Percentiles rank a stretch among this genome's conserved stretches.
These are phyloP conservation scores for Pangasius krempfi DNA, from an alignment of 2,797 vertebrate species.

Conservation along the genomic window DNA sequence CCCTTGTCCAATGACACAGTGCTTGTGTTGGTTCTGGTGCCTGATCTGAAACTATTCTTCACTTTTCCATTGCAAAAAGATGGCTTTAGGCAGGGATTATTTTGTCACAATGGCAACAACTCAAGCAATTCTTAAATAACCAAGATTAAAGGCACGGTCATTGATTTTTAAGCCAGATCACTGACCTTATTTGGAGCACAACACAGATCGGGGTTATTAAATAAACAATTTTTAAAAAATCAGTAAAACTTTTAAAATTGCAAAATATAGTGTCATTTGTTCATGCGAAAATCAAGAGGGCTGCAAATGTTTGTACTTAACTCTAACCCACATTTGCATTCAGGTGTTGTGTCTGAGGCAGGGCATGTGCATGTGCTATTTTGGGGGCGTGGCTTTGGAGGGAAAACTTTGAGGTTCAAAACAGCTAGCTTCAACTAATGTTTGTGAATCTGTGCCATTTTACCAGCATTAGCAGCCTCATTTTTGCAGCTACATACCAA, in stretches of 20 bases:
- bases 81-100: neutral
- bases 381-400: neutral
- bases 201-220: neutral
- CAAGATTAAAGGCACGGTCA: neutral
- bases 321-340: neutral
- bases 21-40: neutral
- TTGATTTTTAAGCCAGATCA: neutral
- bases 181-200: neutral
- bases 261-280: neutral
- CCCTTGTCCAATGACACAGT: neutral
- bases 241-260: neutral
- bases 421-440: neutral
- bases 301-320: neutral
- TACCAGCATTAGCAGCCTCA: neutral
- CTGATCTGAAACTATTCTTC: neutral
- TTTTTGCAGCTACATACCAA: neutral
- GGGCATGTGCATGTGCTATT: neutral
- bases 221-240: neutral
- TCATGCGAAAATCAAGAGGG: neutral
- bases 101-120: neutral
- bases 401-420: neutral
- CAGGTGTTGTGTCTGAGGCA: constrained; percentile 13
- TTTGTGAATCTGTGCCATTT: neutral
- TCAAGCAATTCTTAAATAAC: neutral
- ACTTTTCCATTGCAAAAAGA: neutral